Evolutionary conservation across 2,888 invertebrate genomes (phyloP), one percentile per base, ranked within the genome.

Genomic region (Nomada fabriciana): DNA sequence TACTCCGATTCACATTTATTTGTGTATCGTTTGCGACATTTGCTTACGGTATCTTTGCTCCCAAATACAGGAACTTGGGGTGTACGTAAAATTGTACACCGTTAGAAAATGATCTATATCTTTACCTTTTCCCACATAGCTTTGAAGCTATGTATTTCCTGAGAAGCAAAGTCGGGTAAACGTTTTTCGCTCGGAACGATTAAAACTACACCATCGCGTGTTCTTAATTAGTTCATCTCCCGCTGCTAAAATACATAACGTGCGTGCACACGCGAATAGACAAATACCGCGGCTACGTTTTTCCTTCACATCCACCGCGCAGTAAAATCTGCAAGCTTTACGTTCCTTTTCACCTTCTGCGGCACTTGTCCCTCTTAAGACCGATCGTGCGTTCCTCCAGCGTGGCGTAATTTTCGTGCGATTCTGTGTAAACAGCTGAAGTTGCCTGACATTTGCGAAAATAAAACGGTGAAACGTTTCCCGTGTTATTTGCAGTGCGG

Each of bases 401-500:
- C 29, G 69, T 50, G 67, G 60, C 63, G 76, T 76, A 83, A 85
- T 83, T 85, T 74, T 71, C 83, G 69, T 72, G 72, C 76, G 76
- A 84, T 79, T 82, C 43, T 53, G 36, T 64, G 64, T 61, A 64
- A 82, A 78, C 43, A 47, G 68, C 42, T 65, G 29, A 81, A 76
- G 53, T 57, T 64, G 52, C 57, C 65, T 68, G 71, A 53, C 52
- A 43, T 72, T 80, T 72, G 55, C 29, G 55, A 73, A 80, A 84
- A 69, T 65, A 73, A 83, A 76, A 75, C 50, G 42, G 43, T 36
- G 72, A 53, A 61, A 73, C 47, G 47, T 63, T 84, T 57, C 57
- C 57, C 57, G 53, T 42, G 67, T 52, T 69, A 69, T 84, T 75
- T 71, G 61, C 65, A 23, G 53, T 36, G 2, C 36, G 43, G 43